Base-by-base conservation (phyloP, 2,113 vertebrate genomes). In the Gobius niger region DNA sequence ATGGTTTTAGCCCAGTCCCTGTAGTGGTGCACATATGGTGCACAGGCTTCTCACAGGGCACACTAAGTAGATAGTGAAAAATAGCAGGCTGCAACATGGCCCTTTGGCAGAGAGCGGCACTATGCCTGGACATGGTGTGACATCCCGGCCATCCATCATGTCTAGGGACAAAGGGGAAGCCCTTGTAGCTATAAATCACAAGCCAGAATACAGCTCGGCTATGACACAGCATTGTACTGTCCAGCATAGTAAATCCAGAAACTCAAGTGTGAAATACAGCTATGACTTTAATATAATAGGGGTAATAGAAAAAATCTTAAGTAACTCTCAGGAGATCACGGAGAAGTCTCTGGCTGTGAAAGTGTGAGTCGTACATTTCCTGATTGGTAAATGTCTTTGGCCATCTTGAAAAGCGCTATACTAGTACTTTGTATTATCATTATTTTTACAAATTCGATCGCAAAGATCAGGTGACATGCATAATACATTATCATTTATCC, bases 131-230 rank as follows among this genome's bases (percentile, higher is more conserved):
- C 87, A 75, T 46, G 63, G 84, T 89, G 89, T 93, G 87, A 92
- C 92, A 92, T 82, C 67, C 91, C 91, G 88, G 92, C 92, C 92
- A 94, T 95, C 93, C 91, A 92, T 94, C 94, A 94, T 84, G 72
- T 24, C 81, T 75, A 46, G 57, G 89, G 88, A 91, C 88, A 84
- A 90, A 92, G 92, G 88, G 92, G 88, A 80, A 89, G 67, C 15
- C 81, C 78, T 78, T 75, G 90, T 82, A 87, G 88, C 91, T 90
- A 95, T 94, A 93, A 92, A 95, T 94, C 93, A 92, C 75, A 69
- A 85, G 90, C 85, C 89, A 88, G 89, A 90, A 90, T 84, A 90
- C 82, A 89, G 76, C 72, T 76, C 85, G 74, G 83, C 77, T 78
- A 85, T 88, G 91, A 80, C 72, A 64, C 49, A 46, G 75, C 51